Conservation (phyloP, 23 tunicate species). For the Styela clava region DNA sequence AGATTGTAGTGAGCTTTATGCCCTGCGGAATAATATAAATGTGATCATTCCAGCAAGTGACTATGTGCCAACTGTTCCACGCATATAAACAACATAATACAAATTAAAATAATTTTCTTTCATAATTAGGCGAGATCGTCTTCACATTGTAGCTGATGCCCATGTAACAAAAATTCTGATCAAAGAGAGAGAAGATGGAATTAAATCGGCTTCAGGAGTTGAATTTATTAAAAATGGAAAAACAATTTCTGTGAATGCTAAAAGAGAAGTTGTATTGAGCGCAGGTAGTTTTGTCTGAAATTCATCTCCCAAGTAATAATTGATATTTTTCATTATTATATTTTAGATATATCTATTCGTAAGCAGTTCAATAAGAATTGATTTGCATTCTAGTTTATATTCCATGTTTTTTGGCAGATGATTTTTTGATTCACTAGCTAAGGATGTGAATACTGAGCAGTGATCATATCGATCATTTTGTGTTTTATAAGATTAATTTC, state of each 20-base stretch:
- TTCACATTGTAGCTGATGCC: constrained; percentile 44
- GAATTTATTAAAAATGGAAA: constrained; percentile 28
- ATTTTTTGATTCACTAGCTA: too few relatives aligned
- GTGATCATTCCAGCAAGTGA: too few relatives aligned
- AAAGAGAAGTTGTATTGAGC: constrained; percentile 35
- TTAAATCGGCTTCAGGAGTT: constrained; percentile 28
- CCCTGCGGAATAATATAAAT: too few relatives aligned
- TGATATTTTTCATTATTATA: neutral
- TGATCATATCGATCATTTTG: too few relatives aligned
- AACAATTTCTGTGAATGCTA: constrained; percentile 15
- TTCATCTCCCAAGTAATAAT: too few relatives aligned
- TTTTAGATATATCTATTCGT: neutral
- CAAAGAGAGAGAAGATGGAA: constrained; percentile 2
- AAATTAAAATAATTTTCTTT: too few relatives aligned
- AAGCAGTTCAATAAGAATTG: neutral
- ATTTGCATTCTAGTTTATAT: neutral
- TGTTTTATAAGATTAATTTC: too few relatives aligned
- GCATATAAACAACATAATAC: too few relatives aligned
- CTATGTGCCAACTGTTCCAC: too few relatives aligned
- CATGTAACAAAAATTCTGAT: constrained; percentile 29
- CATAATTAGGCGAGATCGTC: constrained; percentile 27
- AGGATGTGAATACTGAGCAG: too few relatives aligned
- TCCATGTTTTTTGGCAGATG: too few relatives aligned
- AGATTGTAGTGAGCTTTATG: too few relatives aligned
- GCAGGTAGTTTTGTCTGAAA: constrained; percentile 31